Evolutionary conservation across 2,113 vertebrate species (phyloP), one percentile per base, ranked within the genome.

Genomic region (Brienomyrus longianalis): DNA sequence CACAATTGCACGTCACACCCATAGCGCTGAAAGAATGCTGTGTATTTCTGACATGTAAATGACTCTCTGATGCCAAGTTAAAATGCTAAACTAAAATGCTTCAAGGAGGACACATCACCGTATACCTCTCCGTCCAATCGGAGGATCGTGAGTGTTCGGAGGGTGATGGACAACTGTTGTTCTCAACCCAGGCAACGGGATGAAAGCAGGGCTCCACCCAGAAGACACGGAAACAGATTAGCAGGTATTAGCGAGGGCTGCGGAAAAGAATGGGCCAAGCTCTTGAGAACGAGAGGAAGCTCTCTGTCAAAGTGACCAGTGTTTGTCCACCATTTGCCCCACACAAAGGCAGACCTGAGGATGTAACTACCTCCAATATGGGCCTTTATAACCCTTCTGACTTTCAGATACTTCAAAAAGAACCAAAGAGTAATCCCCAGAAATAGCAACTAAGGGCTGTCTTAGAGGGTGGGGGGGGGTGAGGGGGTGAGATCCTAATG

Each of bases 321-420:
- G 52, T n/a, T 59, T n/a, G 17, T 15, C 87, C 56, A 7, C 31
- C 86, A 62, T 52, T 86, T 86, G 5, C 84, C n/a, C 13, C 85
- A 87, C 51, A 87, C 51, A 87, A 54, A 35, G 31, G 27, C 51
- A 15, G n/a, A 31, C 50, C 85, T n/a, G 47, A 10, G 45, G 21
- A 27, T 51, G 50, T 86, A 47, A 48, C n/a, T 51, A 51, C 48
- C 85, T 27, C 85, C 50, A 45, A 88, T 23, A 66, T n/a, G 19
- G 17, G 35, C 17, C 19, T 88, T 66, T n/a, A 62, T 88, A 62
- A 62, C 59, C 56, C 56, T 66, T 9, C 39, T 88, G 87, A 88
- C 87, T 62, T 88, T 35, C 54, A 80, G 66, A 77, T 70, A 35
- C 88, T 80, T 89, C 48, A 80, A 47, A 89, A 83, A 45, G 35